These are phyloP conservation scores for Orestias chungarensis DNA, from an alignment of 2,797 vertebrate species.

Conservation along the genomic window DNA sequence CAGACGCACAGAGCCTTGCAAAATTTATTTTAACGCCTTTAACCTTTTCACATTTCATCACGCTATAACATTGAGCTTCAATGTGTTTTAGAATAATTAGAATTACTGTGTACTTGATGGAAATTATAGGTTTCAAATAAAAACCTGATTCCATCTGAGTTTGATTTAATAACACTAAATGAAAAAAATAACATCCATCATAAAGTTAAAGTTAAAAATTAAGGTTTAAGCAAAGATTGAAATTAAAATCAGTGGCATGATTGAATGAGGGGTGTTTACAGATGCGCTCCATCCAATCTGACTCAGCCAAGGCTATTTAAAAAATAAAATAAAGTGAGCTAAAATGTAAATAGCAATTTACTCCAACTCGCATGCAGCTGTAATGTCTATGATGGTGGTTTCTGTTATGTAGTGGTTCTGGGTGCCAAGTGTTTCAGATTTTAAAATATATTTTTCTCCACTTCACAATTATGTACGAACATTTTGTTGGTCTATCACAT, in stretches of 20 bases:
- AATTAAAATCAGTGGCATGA: background rate
- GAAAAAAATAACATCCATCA: too few species aligned
- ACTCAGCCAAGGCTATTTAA: background rate
- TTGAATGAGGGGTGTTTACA: background rate
- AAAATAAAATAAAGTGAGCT: background rate
- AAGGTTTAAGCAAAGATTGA: background rate
- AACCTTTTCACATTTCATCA: background rate
- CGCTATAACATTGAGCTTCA: background rate
- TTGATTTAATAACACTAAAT: background rate
- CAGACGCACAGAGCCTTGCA: background rate
- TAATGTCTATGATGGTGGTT: background rate
- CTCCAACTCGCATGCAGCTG: background rate
- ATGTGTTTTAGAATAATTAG: background rate
- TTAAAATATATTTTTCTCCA: background rate
- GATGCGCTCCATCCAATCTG: background rate
- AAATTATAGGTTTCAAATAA: background rate
- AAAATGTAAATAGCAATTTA: background rate
- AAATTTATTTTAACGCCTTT: background rate
- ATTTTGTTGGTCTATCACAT: background rate
- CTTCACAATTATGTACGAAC: background rate
- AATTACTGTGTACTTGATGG: background rate
- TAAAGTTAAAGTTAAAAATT: too few species aligned
- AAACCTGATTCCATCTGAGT: background rate
- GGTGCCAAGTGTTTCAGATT: background rate
- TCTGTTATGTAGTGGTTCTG: background rate